Base-by-base conservation (phyloP, 2,113 vertebrate species). In the Phylloscopus trochilus region DNA sequence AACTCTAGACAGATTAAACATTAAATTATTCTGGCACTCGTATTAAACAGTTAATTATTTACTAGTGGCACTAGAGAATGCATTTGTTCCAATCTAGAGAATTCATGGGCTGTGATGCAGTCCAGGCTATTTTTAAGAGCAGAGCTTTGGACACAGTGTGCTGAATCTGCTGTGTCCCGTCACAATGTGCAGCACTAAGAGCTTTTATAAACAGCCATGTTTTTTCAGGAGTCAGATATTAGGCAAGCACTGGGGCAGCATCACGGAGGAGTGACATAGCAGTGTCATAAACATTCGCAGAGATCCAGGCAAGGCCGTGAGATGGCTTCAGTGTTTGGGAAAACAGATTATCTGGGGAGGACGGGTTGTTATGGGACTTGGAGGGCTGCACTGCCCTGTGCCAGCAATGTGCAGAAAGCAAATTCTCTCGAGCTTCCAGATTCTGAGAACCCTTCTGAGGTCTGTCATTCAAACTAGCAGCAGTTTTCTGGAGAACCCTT, bases 341-440 rank as follows among this genome's bases (percentile, higher is more conserved):
- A 98, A 98, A 95, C 96, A 97, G 78, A 85, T 97, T 96, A 97
- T n/a, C 83, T 97, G 97, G 97, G 72, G 92, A 96, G 94, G 92
- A 97, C 8, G 64, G 39, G 56, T 62, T 92, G 46, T 89, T 92
- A 93, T 5, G 9, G 75, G 59, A 30, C 76, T 92, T 90, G 87
- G 92, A 94, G 84, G 43, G 76, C 74, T 89, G 66, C 6, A 8
- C 8, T 75, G 58, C 20, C 20, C 70, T 84, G n/a, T 94, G 94
- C 95, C 94, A 97, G 84, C 44, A 43, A 9, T 15, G 21, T 17
- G 30, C 23, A 93, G 91, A 79, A 70, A 93, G 72, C 31, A 93
- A 96, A 92, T 89, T 95, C 83, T 59, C 76, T 60, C 2, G 5
- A 87, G 83, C 87, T 86, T 87, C 89, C 52, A 83, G 81, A 64